Percentiles rank a stretch among this genome's conserved stretches.
Conservation (phyloP, 2,797 vertebrate species). For the Enteromius argenteus region DNA sequence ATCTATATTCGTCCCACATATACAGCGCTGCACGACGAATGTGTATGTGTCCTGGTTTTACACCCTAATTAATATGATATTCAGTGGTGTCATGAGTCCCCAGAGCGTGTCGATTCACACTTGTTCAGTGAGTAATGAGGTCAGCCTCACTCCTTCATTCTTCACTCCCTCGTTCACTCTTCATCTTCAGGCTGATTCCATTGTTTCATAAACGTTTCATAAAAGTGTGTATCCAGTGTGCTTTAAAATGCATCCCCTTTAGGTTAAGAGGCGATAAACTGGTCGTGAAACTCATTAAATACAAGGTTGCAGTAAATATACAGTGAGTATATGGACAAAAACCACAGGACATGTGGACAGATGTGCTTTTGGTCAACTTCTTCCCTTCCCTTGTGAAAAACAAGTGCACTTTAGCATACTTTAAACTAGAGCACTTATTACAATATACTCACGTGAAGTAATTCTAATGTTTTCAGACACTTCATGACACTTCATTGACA, state of each 20-base stretch:
- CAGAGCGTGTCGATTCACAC: conserved; percentile 32
- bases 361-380: no score
- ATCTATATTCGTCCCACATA: conserved; percentile 24
- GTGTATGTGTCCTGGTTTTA: conserved; percentile 55
- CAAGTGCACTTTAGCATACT: background rate
- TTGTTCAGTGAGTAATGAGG: conserved; percentile 33
- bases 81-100: conserved; percentile 45
- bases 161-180: background rate
- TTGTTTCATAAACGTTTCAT: background rate
- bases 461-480: background rate
- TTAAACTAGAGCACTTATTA: background rate
- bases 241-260: background rate
- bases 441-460: background rate
- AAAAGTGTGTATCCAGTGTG: background rate
- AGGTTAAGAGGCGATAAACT: background rate
- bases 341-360: no score
- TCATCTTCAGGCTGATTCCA: conserved; percentile 9
- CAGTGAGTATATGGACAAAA: no score
- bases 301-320: background rate
- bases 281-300: background rate
- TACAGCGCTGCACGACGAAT: conserved; percentile 31
- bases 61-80: conserved; percentile 53
- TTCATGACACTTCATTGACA: no score
- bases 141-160: conserved; percentile 43
- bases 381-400: no score